Conservation (phyloP, 1,140 invertebrate species). For the Cotesia chilonis region DNA sequence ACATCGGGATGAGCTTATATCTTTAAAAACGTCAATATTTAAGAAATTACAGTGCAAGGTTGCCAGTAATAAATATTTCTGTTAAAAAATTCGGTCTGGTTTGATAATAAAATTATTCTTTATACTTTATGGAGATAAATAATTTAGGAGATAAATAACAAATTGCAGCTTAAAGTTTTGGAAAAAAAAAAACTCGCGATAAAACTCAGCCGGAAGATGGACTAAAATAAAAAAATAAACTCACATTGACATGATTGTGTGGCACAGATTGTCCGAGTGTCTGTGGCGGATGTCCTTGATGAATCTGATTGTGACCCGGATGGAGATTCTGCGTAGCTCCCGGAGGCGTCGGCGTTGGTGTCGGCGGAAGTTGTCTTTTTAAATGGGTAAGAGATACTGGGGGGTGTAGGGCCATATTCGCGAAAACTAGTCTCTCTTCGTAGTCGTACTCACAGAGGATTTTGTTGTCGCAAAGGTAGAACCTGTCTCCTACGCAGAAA, state of each 20-base stretch:
- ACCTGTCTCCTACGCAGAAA: slow-evolving; percentile 96
- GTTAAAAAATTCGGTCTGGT: too few relatives aligned
- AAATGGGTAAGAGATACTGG: slow-evolving; percentile 82
- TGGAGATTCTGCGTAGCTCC: slow-evolving; percentile 52
- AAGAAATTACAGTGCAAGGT: too few relatives aligned
- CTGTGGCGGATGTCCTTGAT: slow-evolving; percentile 53
- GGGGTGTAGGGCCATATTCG: slow-evolving; percentile 91
- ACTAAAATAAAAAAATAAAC: slow-evolving; percentile 39
- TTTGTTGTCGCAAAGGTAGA: slow-evolving; percentile 96
- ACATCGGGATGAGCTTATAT: too few relatives aligned
- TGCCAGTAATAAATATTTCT: too few relatives aligned
- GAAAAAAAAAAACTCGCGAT: not conserved
- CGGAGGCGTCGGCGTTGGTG: slow-evolving; percentile 58
- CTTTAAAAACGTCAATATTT: too few relatives aligned
- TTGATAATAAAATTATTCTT: too few relatives aligned
- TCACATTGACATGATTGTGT: slow-evolving; percentile 63
- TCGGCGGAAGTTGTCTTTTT: slow-evolving; percentile 79
- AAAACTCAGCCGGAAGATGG: not conserved
- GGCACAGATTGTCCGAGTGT: slow-evolving; percentile 58
- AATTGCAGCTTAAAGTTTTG: too few relatives aligned
- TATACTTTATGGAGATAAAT: too few relatives aligned
- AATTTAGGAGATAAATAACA: too few relatives aligned
- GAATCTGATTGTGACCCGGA: slow-evolving; percentile 57
- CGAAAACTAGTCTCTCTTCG: slow-evolving; percentile 90
- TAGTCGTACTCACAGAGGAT: slow-evolving; percentile 98